Evolutionary conservation across 2,797 vertebrate species (phyloP).

Genomic region (Pseudocheirus occidentalis): DNA sequence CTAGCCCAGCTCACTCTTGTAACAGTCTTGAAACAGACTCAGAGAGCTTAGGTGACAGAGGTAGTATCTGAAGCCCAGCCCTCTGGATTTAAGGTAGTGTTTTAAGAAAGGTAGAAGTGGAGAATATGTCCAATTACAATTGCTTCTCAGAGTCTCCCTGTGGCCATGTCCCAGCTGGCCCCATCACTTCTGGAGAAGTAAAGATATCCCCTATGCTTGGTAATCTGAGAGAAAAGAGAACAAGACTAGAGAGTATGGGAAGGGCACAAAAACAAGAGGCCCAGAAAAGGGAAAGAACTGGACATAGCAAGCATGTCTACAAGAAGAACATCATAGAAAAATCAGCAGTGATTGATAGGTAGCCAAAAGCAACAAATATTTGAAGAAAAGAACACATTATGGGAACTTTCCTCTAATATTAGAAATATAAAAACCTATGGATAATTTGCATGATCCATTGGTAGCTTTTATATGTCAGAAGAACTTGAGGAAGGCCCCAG

Average conservation of each 20-base stretch:
- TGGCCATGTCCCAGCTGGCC: not conserved
- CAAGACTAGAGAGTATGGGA: not conserved
- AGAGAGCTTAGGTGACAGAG: not conserved
- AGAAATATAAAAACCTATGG: not conserved
- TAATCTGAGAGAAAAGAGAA: not conserved
- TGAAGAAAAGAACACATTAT: not conserved
- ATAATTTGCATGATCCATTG: not conserved
- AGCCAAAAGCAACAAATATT: not conserved
- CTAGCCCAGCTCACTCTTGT: not conserved
- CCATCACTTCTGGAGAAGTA: not conserved
- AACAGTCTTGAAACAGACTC: not conserved
- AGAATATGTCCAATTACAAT: not conserved
- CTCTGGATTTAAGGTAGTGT: not conserved
- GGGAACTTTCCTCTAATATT: not conserved
- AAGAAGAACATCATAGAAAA: not conserved
- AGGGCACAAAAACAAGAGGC: not conserved
- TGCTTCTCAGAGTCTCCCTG: not conserved
- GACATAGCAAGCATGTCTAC: not conserved
- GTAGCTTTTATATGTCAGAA: not conserved
- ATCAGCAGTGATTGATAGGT: not conserved
- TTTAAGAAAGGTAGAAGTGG: not conserved
- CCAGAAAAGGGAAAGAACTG: not conserved
- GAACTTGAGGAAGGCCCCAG: not conserved
- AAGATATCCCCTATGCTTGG: not conserved
- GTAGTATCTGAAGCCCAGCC: not conserved